A percentile compares a stretch with the other conserved stretches of the same genome.
Evolutionary conservation across 2,888 invertebrate species (phyloP).

Genomic region (Callyntrura guangdongensis): DNA sequence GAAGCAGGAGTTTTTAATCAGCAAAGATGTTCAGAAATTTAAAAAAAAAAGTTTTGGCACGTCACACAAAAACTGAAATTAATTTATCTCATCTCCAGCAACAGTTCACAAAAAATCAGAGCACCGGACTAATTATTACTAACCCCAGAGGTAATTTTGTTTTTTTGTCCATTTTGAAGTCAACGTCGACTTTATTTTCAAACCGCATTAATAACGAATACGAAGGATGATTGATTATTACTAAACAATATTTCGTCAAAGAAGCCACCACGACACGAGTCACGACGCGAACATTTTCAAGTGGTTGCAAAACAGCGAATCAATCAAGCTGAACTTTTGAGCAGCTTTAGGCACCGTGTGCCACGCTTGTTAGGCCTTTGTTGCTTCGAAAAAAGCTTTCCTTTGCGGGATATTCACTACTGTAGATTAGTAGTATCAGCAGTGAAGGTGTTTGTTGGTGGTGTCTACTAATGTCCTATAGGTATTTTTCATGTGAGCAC

Average conservation of each 20-base stretch:
- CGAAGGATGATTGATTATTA: too few species aligned
- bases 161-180: too few species aligned
- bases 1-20: too few species aligned
- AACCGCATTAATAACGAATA: too few species aligned
- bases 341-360: slow-evolving; percentile 13
- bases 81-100: too few species aligned
- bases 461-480: neutral
- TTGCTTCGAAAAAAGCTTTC: neutral
- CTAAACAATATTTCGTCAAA: slow-evolving; percentile 2
- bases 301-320: slow-evolving; percentile 40
- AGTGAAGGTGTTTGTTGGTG: neutral
- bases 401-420: slow-evolving; percentile 1
- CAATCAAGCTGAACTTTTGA: slow-evolving; percentile 65
- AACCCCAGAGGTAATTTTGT: neutral
- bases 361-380: neutral
- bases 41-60: neutral
- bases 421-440: neutral
- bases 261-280: neutral
- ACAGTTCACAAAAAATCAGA: too few species aligned
- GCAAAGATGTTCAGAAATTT: too few species aligned
- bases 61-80: too few species aligned
- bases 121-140: too few species aligned
- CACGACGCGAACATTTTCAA: slow-evolving; percentile 20
- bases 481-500: neutral
- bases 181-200: too few species aligned